These are phyloP conservation scores for Drosophila tani DNA, from an alignment of 1,140 invertebrate species.

Conservation along the genomic window DNA sequence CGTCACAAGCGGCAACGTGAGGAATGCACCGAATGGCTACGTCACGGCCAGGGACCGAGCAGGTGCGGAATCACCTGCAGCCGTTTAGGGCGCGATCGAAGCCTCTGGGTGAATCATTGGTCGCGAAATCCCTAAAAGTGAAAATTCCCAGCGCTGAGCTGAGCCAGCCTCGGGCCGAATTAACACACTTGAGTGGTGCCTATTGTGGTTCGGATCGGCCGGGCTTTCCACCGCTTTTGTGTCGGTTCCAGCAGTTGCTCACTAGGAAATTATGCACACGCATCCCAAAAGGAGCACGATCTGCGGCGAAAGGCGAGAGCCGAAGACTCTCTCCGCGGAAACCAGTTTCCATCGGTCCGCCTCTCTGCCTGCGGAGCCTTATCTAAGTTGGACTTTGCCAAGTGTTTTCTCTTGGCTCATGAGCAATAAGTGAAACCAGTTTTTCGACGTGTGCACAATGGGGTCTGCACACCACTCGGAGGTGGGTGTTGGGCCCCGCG, in stretches of 20 bases:
- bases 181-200: slow-evolving; percentile 39
- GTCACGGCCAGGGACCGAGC: slow-evolving; percentile 29
- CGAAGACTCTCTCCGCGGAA: slow-evolving; percentile 36
- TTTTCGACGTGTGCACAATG: slow-evolving; percentile 33
- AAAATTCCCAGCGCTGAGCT: slow-evolving; percentile 29
- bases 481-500: slow-evolving; percentile 12
- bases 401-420: slow-evolving; percentile 64
- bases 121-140: slow-evolving; percentile 33
- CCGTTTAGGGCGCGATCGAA: background rate
- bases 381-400: slow-evolving; percentile 29
- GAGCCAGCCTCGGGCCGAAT: slow-evolving; percentile 30
- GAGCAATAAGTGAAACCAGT: slow-evolving; percentile 70
- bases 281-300: slow-evolving; percentile 53
- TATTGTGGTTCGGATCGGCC: background rate
- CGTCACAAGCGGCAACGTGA: slow-evolving; percentile 28
- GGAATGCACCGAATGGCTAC: slow-evolving; percentile 43
- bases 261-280: slow-evolving; percentile 73
- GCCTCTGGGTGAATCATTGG: slow-evolving; percentile 23
- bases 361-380: slow-evolving; percentile 23
- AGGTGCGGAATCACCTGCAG: slow-evolving; percentile 33
- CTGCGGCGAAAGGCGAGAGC: slow-evolving; percentile 45
- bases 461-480: slow-evolving; percentile 12
- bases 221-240: slow-evolving; percentile 29
- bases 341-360: slow-evolving; percentile 54
- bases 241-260: slow-evolving; percentile 54